Evolutionary conservation across 2,888 invertebrate genomes (phyloP), one percentile per base, ranked within the genome.

Genomic region (Tanypteryx hageni): DNA sequence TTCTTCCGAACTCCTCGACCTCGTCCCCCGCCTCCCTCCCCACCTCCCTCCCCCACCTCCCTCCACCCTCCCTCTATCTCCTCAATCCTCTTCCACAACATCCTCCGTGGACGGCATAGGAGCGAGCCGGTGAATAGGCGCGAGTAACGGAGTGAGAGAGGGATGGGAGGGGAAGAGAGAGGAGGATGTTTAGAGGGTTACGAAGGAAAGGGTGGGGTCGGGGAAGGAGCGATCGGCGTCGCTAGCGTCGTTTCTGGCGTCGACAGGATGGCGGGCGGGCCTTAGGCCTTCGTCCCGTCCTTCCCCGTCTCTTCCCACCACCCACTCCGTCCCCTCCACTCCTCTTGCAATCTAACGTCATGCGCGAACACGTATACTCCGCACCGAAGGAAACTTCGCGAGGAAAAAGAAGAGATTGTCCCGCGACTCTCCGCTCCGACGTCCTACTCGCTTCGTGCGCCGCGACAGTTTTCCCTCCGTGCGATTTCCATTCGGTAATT

Each of bases 281-380:
- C 93, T 76, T 94, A 94, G 94, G 94, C 94, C 92, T 92, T 92
- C 83, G 83, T 44, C 56, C 27, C 83, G 56, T 44, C 82, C 82
- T 18, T n/a, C 31, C 44, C 44, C 82, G 2, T 64, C 16, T 16
- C 83, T 57, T 14, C 56, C n/a, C 81, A 27, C 56, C 82, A 14
- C 82, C 81, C 14, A 22, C 22, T 27, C 31, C 44, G 16, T 27
- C 86, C 44, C 89, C 31, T 64, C 64, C 89, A 16, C 64, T 64
- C 31, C 64, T 31, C 31, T 11, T 44, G 56, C 56, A 31, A 86
- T 86, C 61, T 31, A 59, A 31, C 59, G 89, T 89, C 89, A 89
- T 89, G 89, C 89, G 89, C 89, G 89, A 64, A 89, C 64, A 64
- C 89, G 31, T 64, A 18, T 44, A n/a, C 89, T 64, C 89, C 76